Percentiles rank a stretch among this genome's conserved stretches.
phyloP scores from a whole-genome alignment of 2,888 invertebrate genomes.

The Cheilosia impressa region DNA sequence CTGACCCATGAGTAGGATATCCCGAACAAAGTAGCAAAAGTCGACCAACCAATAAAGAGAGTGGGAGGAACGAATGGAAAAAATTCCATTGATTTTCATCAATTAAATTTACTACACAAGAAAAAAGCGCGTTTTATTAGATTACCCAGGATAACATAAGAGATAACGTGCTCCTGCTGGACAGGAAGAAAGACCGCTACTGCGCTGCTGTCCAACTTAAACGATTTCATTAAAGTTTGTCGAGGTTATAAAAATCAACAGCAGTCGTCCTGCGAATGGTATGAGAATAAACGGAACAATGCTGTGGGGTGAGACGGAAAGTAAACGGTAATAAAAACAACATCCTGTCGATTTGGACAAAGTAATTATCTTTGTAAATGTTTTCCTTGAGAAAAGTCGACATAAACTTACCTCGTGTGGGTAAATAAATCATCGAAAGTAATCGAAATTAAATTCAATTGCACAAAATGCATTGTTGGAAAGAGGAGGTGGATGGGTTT shows the following conservation, averaged over 20 bases:
- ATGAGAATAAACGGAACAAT: constrained; percentile 11
- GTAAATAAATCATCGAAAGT: constrained; percentile 37
- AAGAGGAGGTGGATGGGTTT: background rate
- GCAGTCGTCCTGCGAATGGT: constrained; percentile 37
- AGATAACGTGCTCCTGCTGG: constrained; percentile 1
- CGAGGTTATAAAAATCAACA: constrained; percentile 68
- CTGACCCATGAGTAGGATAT: constrained; percentile 25
- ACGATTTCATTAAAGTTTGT: constrained; percentile 69
- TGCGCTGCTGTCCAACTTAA: constrained; percentile 51
- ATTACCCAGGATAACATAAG: constrained; percentile 57
- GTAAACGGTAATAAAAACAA: constrained; percentile 57
- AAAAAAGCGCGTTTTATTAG: constrained; percentile 59
- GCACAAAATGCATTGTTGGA: background rate
- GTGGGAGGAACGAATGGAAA: background rate
- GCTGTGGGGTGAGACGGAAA: constrained; percentile 9
- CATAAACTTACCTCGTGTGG: constrained; percentile 28
- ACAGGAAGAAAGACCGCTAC: background rate
- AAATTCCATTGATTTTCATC: constrained; percentile 63
- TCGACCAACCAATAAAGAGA: background rate
- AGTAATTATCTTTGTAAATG: constrained; percentile 62
- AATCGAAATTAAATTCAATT: constrained; percentile 33
- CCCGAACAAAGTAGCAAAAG: constrained; percentile 14
- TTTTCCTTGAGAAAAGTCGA: constrained; percentile 48
- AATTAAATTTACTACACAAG: constrained; percentile 57
- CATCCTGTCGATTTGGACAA: constrained; percentile 32